A percentile compares a stretch with the other conserved stretches of the same genome.
Evolutionary conservation across 2,113 vertebrate genomes (phyloP).

Genomic region (Pelobates fuscus): DNA sequence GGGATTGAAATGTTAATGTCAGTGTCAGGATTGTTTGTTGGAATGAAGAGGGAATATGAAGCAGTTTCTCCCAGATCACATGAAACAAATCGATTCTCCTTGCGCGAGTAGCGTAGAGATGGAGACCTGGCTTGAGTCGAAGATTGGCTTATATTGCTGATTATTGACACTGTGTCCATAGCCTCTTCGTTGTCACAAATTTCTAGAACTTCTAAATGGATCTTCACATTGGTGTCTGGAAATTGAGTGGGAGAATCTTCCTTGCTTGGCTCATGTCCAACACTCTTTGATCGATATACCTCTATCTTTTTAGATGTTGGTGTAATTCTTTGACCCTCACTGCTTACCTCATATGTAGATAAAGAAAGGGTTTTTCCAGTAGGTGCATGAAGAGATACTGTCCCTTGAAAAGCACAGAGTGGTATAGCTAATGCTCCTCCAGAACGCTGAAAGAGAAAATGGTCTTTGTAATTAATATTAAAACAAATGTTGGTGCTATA

Average conservation of each 20-base stretch:
- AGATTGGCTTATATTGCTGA: constrained; percentile 97
- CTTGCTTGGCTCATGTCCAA: constrained; percentile 88
- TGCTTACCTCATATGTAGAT: constrained; percentile 95
- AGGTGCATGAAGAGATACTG: constrained; percentile 90
- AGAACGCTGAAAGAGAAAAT: constrained; percentile 70
- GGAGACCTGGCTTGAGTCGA: constrained; percentile 89
- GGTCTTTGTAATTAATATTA: neutral
- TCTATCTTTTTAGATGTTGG: constrained; percentile 86
- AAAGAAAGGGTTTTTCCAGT: constrained; percentile 92
- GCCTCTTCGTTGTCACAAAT: constrained; percentile 94
- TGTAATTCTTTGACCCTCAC: constrained; percentile 86
- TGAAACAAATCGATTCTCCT: constrained; percentile 94
- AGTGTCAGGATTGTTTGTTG: constrained; percentile 76
- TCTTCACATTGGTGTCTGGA: constrained; percentile 90
- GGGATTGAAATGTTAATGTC: constrained; percentile 96
- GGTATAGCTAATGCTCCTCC: constrained; percentile 83
- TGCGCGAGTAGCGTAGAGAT: constrained; percentile 88
- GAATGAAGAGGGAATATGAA: constrained; percentile 93
- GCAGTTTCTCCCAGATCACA: constrained; percentile 92
- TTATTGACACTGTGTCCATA: constrained; percentile 94
- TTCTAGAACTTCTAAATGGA: constrained; percentile 95
- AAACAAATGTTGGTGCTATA: too few species aligned
- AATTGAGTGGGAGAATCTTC: constrained; percentile 71
- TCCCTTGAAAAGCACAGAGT: constrained; percentile 93
- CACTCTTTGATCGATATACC: constrained; percentile 94